Conservation (phyloP, 2,113 vertebrate species). For the Tachysurus vachellii region DNA sequence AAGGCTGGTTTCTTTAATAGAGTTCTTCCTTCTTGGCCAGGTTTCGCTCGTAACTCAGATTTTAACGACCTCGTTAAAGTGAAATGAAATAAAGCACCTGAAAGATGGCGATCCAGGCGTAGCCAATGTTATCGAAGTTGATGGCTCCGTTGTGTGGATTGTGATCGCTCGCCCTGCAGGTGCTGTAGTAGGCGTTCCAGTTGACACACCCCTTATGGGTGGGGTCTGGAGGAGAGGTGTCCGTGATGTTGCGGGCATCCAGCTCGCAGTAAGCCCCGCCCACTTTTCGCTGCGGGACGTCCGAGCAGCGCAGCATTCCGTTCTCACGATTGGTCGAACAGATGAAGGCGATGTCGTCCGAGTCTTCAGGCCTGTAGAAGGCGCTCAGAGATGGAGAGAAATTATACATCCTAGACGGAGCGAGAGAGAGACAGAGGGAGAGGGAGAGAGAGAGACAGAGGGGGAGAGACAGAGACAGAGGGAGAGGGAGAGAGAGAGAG, state of each 20-base stretch:
- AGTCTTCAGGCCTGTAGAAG: constrained; percentile 87
- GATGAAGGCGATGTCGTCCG: constrained; percentile 92
- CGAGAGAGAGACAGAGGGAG: background rate
- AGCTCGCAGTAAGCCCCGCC: constrained; percentile 82
- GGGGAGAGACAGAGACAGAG: no score
- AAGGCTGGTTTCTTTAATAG: background rate
- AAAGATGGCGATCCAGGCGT: constrained; percentile 98
- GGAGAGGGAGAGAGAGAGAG: no score
- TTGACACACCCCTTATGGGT: constrained; percentile 82
- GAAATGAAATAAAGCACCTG: constrained; percentile 76
- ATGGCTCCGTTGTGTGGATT: constrained; percentile 98
- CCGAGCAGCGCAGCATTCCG: constrained; percentile 90
- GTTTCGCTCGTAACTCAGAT: background rate
- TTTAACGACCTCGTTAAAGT: no score
- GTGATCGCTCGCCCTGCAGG: constrained; percentile 84
- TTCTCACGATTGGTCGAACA: constrained; percentile 90
- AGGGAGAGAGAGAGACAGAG: background rate
- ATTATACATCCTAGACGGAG: constrained; percentile 80
- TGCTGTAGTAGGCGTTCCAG: constrained; percentile 94
- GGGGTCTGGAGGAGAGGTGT: background rate
- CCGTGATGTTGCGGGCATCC: constrained; percentile 55
- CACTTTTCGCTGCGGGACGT: constrained; percentile 83
- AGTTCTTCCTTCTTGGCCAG: background rate
- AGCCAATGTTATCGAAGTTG: constrained; percentile 97
- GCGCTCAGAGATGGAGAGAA: constrained; percentile 80